Evolutionary conservation across 2,888 invertebrate species (phyloP).

Genomic region (Hesperia comma): DNA sequence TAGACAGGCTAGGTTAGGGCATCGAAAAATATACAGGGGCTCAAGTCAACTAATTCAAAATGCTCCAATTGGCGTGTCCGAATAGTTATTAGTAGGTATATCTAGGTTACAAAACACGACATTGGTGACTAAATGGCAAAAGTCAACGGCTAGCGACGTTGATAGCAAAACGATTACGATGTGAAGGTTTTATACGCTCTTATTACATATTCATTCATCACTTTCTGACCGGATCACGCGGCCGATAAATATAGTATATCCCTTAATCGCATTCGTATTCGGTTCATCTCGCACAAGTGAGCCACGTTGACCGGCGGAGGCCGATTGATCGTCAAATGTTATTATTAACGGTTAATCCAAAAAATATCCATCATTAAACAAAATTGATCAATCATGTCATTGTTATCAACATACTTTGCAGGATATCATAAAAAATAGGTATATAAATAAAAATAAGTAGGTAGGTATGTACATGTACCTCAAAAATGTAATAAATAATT

Average conservation of each 20-base stretch:
- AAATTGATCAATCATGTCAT: neutral
- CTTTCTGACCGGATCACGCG: slow-evolving; percentile 2
- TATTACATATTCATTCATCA: slow-evolving; percentile 9
- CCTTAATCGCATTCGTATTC: slow-evolving; percentile 1
- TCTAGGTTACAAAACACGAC: no score
- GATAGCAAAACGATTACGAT: neutral
- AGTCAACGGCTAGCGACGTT: neutral
- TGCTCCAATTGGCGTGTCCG: no score
- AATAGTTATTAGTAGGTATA: no score
- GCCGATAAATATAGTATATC: slow-evolving; percentile 7
- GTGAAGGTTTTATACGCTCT: neutral
- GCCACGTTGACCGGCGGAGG: neutral
- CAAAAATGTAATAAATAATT: no score
- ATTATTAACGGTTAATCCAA: neutral
- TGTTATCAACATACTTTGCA: no score
- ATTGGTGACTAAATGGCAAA: no score
- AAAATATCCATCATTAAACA: neutral
- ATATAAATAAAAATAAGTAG: no score
- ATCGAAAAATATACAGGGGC: no score
- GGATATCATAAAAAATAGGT: no score
- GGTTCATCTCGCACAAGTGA: neutral
- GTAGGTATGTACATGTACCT: no score
- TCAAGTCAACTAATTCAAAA: no score
- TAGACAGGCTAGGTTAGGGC: no score
- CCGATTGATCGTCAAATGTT: slow-evolving; percentile 2